Evolutionary conservation across 2,797 vertebrate species (phyloP).

Genomic region (Falco columbarius): DNA sequence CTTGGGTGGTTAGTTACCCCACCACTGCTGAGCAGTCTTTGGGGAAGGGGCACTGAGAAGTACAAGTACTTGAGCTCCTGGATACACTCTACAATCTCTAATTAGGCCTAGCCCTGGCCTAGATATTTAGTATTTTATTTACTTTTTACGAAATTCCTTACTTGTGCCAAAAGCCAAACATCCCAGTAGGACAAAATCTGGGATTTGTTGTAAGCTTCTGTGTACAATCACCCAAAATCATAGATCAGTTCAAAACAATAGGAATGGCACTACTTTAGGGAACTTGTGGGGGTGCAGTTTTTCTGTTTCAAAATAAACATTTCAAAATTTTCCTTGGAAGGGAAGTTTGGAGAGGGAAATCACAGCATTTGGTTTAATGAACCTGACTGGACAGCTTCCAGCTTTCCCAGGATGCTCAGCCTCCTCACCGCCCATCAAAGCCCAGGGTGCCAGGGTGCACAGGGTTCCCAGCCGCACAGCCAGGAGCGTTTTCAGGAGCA

Average conservation of each 20-base stretch:
- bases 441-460: accelerated
- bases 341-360: not conserved
- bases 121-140: not conserved
- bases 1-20: constrained; percentile 42
- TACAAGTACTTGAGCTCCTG: not conserved
- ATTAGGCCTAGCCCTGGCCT: not conserved
- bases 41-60: not conserved
- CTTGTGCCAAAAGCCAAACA: not conserved
- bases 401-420: not conserved
- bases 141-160: not conserved
- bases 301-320: not conserved
- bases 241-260: not conserved
- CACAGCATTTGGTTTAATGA: not conserved
- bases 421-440: not conserved
- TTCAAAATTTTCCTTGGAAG: not conserved
- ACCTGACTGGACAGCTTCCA: not conserved
- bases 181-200: not conserved
- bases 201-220: not conserved
- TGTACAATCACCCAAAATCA: not conserved
- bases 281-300: not conserved
- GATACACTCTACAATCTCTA: not conserved
- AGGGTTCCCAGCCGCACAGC: not conserved
- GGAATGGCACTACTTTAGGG: not conserved
- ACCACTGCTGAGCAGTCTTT: not conserved
- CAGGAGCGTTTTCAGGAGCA: not conserved